Evolutionary conservation across 1,140 invertebrate genomes (phyloP).

Genomic region (Drosophila virilis): DNA sequence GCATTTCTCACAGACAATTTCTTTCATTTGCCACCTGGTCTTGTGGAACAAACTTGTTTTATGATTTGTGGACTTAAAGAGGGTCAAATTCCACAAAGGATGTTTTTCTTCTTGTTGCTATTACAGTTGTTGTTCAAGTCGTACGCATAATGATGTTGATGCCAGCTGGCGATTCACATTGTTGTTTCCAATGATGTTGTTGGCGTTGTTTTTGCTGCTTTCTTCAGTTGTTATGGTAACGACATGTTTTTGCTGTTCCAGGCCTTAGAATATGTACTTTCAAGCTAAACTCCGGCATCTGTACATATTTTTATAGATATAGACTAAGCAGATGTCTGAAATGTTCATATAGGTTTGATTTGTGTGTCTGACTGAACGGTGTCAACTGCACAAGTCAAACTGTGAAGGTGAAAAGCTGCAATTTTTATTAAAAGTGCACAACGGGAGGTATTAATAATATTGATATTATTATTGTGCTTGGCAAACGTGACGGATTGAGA

Average conservation of each 20-base stretch:
- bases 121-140: conserved; percentile 2
- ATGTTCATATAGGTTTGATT: too few species aligned
- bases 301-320: too few species aligned
- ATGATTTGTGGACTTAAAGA: conserved; percentile 9
- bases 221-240: conserved; percentile 6
- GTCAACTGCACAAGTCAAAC: too few species aligned
- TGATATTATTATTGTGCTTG: too few species aligned
- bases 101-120: background rate
- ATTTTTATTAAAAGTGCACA: too few species aligned
- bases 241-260: conserved; percentile 5
- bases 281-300: background rate
- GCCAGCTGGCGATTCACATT: conserved; percentile 27
- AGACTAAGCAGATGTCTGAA: too few species aligned
- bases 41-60: conserved; percentile 10
- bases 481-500: too few species aligned
- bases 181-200: background rate
- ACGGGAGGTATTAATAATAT: too few species aligned
- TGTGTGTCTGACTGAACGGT: too few species aligned
- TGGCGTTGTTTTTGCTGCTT: background rate
- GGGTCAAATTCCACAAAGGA: conserved; percentile 10
- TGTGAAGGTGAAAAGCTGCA: too few species aligned
- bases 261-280: background rate
- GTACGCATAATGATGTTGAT: conserved; percentile 27
- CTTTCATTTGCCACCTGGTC: background rate
- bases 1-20: conserved; percentile 2